phyloP scores from a whole-genome alignment of 2,113 vertebrate species.

The Lycocorax pyrrhopterus region DNA sequence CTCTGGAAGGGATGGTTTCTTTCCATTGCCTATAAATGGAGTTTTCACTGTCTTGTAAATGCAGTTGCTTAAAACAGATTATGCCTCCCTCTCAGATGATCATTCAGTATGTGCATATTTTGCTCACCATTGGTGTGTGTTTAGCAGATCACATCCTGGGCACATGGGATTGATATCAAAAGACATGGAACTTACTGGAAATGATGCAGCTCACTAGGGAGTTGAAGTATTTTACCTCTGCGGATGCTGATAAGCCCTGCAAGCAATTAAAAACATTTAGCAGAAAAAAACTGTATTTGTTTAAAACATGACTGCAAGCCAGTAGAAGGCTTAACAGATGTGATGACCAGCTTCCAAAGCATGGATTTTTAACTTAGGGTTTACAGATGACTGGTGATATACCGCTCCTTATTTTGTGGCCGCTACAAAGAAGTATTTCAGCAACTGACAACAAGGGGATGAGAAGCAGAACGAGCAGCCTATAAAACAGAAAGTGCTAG shows the following conservation, averaged over 20 bases:
- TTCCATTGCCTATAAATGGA: not conserved
- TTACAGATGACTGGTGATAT: not conserved
- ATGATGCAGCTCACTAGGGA: not conserved
- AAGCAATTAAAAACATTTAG: constrained; percentile 6
- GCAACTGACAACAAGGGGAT: not conserved
- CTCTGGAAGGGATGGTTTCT: not conserved
- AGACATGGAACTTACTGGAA: not conserved
- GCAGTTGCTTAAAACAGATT: not conserved
- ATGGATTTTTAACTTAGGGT: not conserved
- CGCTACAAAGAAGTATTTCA: not conserved
- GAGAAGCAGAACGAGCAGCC: not conserved
- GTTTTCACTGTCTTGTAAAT: not conserved
- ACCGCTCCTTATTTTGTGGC: not conserved
- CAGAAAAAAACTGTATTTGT: not conserved
- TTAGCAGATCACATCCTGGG: not conserved
- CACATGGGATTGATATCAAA: constrained; percentile 13
- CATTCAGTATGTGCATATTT: not conserved
- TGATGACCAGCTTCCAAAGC: not conserved
- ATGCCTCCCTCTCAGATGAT: not conserved
- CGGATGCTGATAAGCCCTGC: not conserved
- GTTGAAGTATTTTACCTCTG: constrained; percentile 9
- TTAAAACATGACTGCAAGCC: not conserved
- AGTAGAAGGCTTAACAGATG: not conserved
- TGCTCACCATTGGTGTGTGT: not conserved
- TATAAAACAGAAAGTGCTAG: not conserved